phyloP scores from a whole-genome alignment of 2,888 invertebrate species.

The Drosophila dives region DNA sequence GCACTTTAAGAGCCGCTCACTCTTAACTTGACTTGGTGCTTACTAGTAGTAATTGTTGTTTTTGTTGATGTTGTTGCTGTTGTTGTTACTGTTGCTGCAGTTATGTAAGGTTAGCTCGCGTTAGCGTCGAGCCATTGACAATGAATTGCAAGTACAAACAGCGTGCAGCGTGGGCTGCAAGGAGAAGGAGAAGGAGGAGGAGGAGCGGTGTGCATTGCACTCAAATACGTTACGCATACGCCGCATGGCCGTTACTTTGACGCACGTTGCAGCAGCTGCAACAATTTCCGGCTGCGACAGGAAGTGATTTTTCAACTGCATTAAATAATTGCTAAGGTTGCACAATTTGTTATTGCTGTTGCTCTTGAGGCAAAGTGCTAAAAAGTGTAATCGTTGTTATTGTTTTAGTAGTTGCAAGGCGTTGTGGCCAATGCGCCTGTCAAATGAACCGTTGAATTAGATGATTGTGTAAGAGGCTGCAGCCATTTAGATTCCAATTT shows the following conservation, averaged over 20 bases:
- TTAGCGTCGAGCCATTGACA: conserved; percentile 69
- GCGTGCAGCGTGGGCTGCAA: conserved; percentile 41
- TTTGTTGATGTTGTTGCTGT: conserved; percentile 12
- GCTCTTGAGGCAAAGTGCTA: conserved; percentile 14
- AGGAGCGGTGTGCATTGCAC: conserved; percentile 13
- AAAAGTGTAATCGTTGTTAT: neutral
- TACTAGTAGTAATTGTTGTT: conserved; percentile 13
- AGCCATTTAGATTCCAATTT: neutral
- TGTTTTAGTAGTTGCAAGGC: conserved; percentile 2
- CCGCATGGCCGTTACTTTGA: conserved; percentile 53
- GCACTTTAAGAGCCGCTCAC: conserved; percentile 48
- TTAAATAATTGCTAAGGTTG: conserved; percentile 46
- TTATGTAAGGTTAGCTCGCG: conserved; percentile 67
- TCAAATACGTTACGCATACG: conserved; percentile 66
- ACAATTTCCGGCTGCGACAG: conserved; percentile 67
- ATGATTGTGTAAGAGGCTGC: conserved; percentile 6
- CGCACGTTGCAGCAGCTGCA: conserved; percentile 43
- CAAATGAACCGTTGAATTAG: conserved; percentile 28
- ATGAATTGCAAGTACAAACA: conserved; percentile 66
- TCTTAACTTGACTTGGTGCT: conserved; percentile 31
- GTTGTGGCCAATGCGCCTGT: conserved; percentile 13
- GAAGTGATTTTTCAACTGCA: conserved; percentile 54
- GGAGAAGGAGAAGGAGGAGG: neutral
- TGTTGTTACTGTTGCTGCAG: conserved; percentile 37
- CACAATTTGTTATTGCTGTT: conserved; percentile 14